Percentiles rank a stretch among this genome's conserved stretches.
Conservation (phyloP, 2,888 invertebrate genomes). For the Sphinx pinastri region DNA sequence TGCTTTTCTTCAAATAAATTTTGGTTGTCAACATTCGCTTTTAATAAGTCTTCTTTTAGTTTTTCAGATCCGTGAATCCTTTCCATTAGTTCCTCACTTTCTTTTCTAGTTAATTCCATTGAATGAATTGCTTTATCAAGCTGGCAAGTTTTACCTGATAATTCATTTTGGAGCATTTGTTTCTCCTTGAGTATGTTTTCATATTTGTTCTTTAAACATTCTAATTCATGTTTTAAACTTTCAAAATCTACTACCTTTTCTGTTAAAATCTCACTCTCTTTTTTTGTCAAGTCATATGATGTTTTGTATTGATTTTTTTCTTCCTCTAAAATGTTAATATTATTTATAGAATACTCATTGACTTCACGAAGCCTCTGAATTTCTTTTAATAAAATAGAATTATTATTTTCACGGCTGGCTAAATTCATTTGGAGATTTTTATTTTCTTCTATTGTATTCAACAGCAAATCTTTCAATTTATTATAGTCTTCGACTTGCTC, state of each 20-base stretch:
- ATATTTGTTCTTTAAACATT: constrained; percentile 48
- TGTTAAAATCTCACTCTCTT: constrained; percentile 58
- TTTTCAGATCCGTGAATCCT: constrained; percentile 49
- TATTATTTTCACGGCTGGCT: constrained; percentile 44
- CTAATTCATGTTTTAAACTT: constrained; percentile 47
- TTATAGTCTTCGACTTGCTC: constrained; percentile 45
- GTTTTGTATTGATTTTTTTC: constrained; percentile 55
- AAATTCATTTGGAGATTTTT: constrained; percentile 45
- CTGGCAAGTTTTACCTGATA: constrained; percentile 47
- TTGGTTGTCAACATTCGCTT: constrained; percentile 46
- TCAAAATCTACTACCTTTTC: constrained; percentile 51
- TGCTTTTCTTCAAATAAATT: constrained; percentile 51
- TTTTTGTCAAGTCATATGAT: constrained; percentile 51
- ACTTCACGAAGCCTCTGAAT: constrained; percentile 54
- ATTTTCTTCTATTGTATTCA: constrained; percentile 48
- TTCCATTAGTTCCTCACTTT: constrained; percentile 51
- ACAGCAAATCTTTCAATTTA: constrained; percentile 43
- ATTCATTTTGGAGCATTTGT: constrained; percentile 51
- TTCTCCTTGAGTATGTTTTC: constrained; percentile 53
- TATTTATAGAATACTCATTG: constrained; percentile 48
- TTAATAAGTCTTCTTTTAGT: constrained; percentile 49
- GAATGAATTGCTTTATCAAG: constrained; percentile 50
- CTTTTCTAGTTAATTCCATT: constrained; percentile 50
- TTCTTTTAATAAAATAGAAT: constrained; percentile 54
- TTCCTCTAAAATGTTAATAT: constrained; percentile 52